Evolutionary conservation across 2,797 vertebrate species (phyloP).

Genomic region (Falco berigora): DNA sequence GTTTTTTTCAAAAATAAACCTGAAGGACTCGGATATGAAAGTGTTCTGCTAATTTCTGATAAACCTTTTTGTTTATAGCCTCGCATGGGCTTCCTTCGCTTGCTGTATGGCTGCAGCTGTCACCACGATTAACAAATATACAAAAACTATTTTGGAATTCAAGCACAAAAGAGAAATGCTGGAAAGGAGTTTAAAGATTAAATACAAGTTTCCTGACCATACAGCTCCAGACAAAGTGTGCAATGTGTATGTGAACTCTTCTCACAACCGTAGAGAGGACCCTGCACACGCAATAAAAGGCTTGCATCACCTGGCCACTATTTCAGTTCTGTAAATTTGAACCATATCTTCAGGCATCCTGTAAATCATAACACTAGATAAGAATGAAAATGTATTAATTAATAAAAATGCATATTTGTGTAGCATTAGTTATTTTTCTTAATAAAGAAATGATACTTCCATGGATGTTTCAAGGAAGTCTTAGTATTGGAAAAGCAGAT

Average conservation of each 20-base stretch:
- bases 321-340: constrained; percentile 80
- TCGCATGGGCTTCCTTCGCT: constrained; percentile 90
- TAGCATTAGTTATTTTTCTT: not conserved
- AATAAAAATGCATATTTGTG: not conserved
- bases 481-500: not conserved
- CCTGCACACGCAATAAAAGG: constrained; percentile 76
- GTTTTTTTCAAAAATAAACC: not conserved
- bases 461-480: not conserved
- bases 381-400: not conserved
- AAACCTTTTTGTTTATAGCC: constrained; percentile 66
- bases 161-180: constrained; percentile 86
- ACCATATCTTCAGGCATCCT: constrained; percentile 65
- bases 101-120: constrained; percentile 91
- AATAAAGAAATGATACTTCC: not conserved
- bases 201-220: constrained; percentile 79
- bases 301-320: constrained; percentile 65
- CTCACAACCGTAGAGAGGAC: constrained; percentile 79
- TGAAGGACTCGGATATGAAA: not conserved
- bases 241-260: constrained; percentile 87
- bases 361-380: constrained; percentile 75
- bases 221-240: constrained; percentile 82
- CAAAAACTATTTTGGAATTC: constrained; percentile 86
- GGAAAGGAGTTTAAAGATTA: constrained; percentile 86
- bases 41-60: not conserved
- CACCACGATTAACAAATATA: constrained; percentile 87